Conservation (phyloP, 1,140 invertebrate genomes). For the Aphelinus atriplicis region DNA sequence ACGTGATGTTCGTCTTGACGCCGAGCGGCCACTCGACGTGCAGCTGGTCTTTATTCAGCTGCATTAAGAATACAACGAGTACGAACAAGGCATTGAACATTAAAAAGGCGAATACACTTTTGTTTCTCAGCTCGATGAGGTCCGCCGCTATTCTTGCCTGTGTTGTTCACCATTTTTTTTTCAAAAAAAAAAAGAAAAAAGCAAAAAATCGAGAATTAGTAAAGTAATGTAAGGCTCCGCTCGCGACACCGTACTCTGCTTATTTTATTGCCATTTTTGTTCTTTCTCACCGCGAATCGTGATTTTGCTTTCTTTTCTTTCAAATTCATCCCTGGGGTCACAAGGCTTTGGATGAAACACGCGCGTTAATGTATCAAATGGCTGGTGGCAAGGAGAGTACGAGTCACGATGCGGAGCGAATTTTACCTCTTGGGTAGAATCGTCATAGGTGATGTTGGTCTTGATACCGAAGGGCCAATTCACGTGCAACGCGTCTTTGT, state of each 20-base stretch:
- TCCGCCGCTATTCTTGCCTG: constrained; percentile 88
- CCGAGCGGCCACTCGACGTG: constrained; percentile 95
- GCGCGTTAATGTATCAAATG: neutral
- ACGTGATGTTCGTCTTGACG: constrained; percentile 94
- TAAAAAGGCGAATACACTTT: constrained; percentile 97
- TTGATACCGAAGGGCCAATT: constrained; percentile 94
- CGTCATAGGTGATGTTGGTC: constrained; percentile 92
- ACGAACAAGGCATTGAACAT: constrained; percentile 99
- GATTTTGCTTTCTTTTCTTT: too few species aligned
- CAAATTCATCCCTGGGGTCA: too few species aligned
- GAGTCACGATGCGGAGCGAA: constrained; percentile 55
- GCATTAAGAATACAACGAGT: constrained; percentile 96
- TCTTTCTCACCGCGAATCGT: too few species aligned
- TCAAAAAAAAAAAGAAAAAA: constrained; percentile 44
- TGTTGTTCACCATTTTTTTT: constrained; percentile 53
- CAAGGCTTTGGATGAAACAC: too few species aligned
- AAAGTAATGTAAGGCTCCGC: constrained; percentile 43
- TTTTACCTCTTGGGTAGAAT: constrained; percentile 87
- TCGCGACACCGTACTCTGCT: constrained; percentile 42
- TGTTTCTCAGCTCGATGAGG: constrained; percentile 93
- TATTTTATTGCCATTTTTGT: neutral
- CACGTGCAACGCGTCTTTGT: constrained; percentile 93
- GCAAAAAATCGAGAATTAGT: constrained; percentile 44
- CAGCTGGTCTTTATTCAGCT: constrained; percentile 96
- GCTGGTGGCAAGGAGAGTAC: constrained; percentile 21